Base-by-base conservation (phyloP, 1,140 invertebrate genomes). In the Hyles euphorbiae region DNA sequence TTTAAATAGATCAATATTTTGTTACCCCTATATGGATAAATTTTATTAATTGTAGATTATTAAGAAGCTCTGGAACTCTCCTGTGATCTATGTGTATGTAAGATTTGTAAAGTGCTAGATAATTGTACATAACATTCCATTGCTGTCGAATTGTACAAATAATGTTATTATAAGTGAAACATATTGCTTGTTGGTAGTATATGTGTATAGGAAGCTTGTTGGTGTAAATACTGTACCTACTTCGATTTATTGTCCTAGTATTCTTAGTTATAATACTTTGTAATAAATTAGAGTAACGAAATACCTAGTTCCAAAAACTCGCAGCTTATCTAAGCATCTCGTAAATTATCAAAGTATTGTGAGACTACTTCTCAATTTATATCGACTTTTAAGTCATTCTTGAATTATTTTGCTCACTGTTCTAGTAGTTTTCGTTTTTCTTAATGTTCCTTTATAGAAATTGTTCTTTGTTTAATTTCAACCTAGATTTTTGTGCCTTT, bases 41-140 rank as follows among this genome's bases (percentile, higher is more conserved):
- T 68, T 74, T 67, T 68, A 79, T 63, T 61, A 76, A 60, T 63
- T 60, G 55, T 74, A 77, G 62, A 67, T 71, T 72, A 76, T 77
- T 40, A 40, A 40, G 36, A 40, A 73, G 75, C 78, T 87, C 85
- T 88, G 81, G 83, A 88, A 86, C 85, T 86, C 78, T 86, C 79
- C 85, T 88, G 85, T 88, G 85, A 88, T 87, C 81, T 82, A 72
- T 77, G 72, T 80, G 70, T 79, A 67, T 69, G 63, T 80, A 82
- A 80, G 70, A 68, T 61, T 76, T 78, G 67, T 81, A 76, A 68
- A 71, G 62, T 74, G 59, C 53, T 78, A 66, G 62, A 58, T 56
- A 63, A 46, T 51, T 68, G 63, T 72, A 73, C 9, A 68, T 65
- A 74, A 48, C 32, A 56, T 22, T 8, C 9, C 43, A 54, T 62